Evolutionary conservation across 2,797 vertebrate species (phyloP).

Genomic region (Parambassis ranga): DNA sequence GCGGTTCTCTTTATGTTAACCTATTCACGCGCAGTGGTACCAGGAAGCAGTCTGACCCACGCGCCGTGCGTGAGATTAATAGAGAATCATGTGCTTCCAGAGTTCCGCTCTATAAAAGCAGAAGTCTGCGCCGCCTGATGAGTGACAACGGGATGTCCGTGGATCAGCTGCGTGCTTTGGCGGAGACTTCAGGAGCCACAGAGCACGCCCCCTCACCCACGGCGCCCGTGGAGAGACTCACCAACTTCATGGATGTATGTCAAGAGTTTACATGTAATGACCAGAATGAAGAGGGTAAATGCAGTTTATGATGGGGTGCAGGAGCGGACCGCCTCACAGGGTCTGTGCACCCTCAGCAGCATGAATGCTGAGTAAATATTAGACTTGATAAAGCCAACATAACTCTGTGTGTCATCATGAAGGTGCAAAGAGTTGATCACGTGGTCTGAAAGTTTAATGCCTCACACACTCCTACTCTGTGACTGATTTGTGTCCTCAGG

Average conservation of each 20-base stretch:
- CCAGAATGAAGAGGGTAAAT: too few species aligned
- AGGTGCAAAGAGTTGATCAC: too few species aligned
- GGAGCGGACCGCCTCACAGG: too few species aligned
- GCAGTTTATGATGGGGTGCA: too few species aligned
- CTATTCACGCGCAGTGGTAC: neutral
- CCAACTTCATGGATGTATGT: constrained; percentile 87
- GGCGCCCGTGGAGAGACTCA: constrained; percentile 79
- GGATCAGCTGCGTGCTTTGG: constrained; percentile 65
- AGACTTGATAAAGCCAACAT: neutral
- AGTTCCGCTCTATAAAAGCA: constrained; percentile 80
- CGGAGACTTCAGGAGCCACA: neutral
- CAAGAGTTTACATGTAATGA: too few species aligned
- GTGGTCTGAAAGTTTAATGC: too few species aligned
- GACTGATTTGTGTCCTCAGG: constrained; percentile 45
- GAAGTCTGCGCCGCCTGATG: constrained; percentile 65
- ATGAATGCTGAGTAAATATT: neutral
- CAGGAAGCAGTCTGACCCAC: neutral
- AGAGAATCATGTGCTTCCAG: constrained; percentile 42
- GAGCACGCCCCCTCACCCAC: neutral
- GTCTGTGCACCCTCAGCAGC: too few species aligned
- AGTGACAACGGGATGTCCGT: constrained; percentile 70
- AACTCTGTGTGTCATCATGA: neutral
- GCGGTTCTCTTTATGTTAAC: neutral
- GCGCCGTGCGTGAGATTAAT: neutral
- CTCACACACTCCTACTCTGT: neutral